A percentile compares a stretch with the other conserved stretches of the same genome.
These are phyloP conservation scores for Lathamus discolor DNA, from an alignment of 2,113 vertebrate species.

Conservation along the genomic window DNA sequence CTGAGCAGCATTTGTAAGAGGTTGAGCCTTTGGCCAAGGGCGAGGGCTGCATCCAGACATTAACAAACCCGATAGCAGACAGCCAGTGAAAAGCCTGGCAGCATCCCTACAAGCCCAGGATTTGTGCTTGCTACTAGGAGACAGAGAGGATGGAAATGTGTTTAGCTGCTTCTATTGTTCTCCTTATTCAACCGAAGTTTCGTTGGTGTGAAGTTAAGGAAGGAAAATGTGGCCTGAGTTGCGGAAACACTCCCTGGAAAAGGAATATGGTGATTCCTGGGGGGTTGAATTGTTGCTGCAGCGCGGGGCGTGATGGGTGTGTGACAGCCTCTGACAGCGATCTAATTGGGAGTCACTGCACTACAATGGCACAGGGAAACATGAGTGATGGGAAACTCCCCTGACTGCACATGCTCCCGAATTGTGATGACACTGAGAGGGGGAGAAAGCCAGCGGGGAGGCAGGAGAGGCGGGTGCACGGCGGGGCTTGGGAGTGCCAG, in stretches of 20 bases:
- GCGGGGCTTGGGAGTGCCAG: background rate
- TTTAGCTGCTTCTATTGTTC: background rate
- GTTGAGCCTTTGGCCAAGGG: background rate
- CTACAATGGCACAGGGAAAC: background rate
- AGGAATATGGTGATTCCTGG: background rate
- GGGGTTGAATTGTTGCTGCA: background rate
- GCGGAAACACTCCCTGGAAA: background rate
- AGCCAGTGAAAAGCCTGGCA: rapidly evolving
- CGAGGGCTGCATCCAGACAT: background rate
- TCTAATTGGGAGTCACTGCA: background rate
- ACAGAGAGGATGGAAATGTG: background rate
- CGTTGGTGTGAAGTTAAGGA: background rate
- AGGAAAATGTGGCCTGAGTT: background rate
- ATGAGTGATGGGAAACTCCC: conserved; percentile 4
- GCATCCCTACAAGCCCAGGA: background rate
- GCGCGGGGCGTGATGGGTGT: background rate
- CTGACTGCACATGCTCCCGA: background rate
- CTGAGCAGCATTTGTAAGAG: background rate
- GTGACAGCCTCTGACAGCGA: conserved; percentile 5
- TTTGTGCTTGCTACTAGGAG: background rate
- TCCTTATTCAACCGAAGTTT: background rate
- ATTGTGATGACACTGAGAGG: background rate
- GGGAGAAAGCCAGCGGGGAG: too few species aligned
- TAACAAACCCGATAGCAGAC: background rate
- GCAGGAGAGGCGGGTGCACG: background rate